Conservation (phyloP, 2,113 vertebrate species). For the Hippocampus guttulatus region DNA sequence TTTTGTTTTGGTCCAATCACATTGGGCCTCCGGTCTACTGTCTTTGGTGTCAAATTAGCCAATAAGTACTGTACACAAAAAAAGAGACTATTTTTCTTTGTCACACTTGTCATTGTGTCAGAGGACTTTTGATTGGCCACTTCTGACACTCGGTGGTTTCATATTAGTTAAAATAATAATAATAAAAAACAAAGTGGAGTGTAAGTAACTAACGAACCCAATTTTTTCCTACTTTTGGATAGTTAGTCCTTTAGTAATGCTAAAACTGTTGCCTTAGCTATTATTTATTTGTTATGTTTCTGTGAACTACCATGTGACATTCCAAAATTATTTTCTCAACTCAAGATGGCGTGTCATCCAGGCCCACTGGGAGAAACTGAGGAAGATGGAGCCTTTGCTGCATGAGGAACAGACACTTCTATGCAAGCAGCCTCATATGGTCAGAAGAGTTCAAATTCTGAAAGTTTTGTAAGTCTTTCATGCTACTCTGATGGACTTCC, state of each 20-base stretch:
- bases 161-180: no score
- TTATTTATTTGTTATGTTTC: not conserved
- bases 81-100: not conserved
- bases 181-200: no score
- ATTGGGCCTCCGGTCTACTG: not conserved
- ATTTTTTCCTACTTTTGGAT: no score
- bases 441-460: constrained; percentile 56
- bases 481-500: not conserved
- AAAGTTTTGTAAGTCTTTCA: not conserved
- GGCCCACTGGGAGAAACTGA: constrained; percentile 77
- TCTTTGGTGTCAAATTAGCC: not conserved
- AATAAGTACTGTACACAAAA: not conserved
- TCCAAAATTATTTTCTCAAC: not conserved
- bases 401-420: constrained; percentile 77
- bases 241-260: no score
- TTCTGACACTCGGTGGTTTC: no score
- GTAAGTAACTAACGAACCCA: no score
- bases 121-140: no score
- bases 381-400: constrained; percentile 78
- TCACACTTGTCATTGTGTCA: not conserved
- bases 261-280: no score
- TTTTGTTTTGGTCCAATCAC: not conserved
- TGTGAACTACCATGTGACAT: not conserved
- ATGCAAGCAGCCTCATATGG: constrained; percentile 70
- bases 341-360: constrained; percentile 73